Conservation (phyloP, 2,797 vertebrate species). For the Leptodactylus fallax region DNA sequence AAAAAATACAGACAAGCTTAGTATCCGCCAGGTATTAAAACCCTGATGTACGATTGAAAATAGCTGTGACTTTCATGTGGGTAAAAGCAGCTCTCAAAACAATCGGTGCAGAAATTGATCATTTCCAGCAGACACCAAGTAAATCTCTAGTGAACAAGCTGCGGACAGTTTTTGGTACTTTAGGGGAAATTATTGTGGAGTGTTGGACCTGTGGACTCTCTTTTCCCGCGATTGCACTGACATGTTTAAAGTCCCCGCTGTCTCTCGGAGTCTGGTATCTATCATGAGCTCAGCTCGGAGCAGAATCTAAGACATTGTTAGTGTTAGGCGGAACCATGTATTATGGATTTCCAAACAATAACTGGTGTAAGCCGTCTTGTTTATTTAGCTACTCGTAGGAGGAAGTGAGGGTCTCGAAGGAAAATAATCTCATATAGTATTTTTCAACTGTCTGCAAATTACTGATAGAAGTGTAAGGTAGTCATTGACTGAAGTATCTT, state of each 20-base stretch:
- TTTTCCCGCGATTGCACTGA: not conserved
- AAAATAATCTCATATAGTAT: conserved; percentile 38
- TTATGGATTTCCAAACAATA: conserved; percentile 61
- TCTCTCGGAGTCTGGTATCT: conserved; percentile 48
- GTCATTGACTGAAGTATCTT: conserved; percentile 6
- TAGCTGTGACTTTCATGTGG: conserved; percentile 14
- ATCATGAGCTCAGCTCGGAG: conserved; percentile 36
- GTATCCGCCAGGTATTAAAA: not conserved
- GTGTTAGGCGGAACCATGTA: conserved; percentile 56
- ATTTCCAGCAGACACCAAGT: conserved; percentile 16
- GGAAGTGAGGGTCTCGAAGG: conserved; percentile 46
- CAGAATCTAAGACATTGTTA: conserved; percentile 62
- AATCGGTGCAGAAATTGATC: conserved; percentile 16
- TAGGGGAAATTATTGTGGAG: conserved; percentile 24
- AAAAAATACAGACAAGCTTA: not conserved
- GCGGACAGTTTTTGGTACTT: not conserved
- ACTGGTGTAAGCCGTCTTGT: conserved; percentile 56
- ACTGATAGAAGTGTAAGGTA: not conserved
- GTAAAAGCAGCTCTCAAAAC: conserved; percentile 1
- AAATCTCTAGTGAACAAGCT: conserved; percentile 18
- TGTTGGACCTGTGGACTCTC: conserved; percentile 15
- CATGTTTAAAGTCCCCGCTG: conserved; percentile 58
- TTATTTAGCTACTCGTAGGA: conserved; percentile 60
- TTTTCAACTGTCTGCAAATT: not conserved
- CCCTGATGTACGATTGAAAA: not conserved